Evolutionary conservation across 2,888 invertebrate species (phyloP), one percentile per base, ranked within the genome.

Genomic region (Desoria tigrina): DNA sequence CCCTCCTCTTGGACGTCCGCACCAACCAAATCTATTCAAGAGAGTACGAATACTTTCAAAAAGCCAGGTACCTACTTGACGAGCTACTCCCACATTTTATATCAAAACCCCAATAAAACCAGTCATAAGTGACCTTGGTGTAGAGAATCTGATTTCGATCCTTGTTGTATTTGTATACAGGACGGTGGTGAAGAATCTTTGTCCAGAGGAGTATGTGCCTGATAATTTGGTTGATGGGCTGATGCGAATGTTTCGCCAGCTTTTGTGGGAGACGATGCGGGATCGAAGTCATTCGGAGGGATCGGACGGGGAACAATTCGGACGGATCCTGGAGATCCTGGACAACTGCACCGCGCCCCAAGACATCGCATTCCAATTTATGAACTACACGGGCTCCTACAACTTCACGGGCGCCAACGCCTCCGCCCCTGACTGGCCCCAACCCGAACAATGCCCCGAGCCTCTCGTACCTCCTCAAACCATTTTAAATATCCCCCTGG

Each of bases 191-290:
- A 45, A 45, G n/a, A 6, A 45, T n/a, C n/a, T 45, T 45, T 45
- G 45, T 63, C 49, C 64, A 61, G 14, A 60, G 9, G 60, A 65
- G 7, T 61, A 57, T 18, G 66, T 63, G 1, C 61, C 67, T 11
- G 57, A 61, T 4, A 18, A 28, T 0, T 42, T 69, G 14, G 39
- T 69, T 14, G 53, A 49, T 49, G 66, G 69, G 14, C 50, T 72
- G 18, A 59, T 72, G 55, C 23, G 72, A 26, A 72, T 72, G 72
- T 72, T 72, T 56, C 56, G 68, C 1, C 69, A 63, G n/a, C 63
- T 67, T 0, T 42, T 72, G 26, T 63, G 62, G 65, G 72, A 72
- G 28, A 55, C 63, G 1, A 56, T 65, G 21, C 59, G 61, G 6
- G 9, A 45, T 6, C 45, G 49, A 27, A 39, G 58, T 28, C 67